These are phyloP conservation scores for Cydia pomonella DNA, from an alignment of 1,140 invertebrate species.

Conservation along the genomic window DNA sequence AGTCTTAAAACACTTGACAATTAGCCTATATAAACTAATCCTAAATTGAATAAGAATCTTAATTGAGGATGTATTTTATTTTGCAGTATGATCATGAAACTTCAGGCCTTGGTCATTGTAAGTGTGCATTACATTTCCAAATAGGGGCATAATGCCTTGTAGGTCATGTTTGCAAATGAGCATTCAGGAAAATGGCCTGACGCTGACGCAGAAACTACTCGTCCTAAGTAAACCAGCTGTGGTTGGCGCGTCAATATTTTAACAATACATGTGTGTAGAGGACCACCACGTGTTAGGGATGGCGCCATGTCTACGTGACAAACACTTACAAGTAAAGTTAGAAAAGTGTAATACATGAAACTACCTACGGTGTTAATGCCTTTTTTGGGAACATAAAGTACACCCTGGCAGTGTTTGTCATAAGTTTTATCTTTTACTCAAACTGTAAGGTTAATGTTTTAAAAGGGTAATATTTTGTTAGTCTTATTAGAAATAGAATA, in stretches of 20 bases:
- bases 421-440: not conserved
- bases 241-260: conserved; percentile 31
- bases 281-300: conserved; percentile 25
- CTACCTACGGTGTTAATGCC: not conserved
- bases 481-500: no score
- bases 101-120: not conserved
- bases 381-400: not conserved
- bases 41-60: no score
- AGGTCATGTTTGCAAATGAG: conserved; percentile 33
- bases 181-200: conserved; percentile 40
- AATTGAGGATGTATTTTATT: not conserved
- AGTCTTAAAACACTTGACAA: not conserved
- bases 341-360: not conserved
- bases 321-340: not conserved
- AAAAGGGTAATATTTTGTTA: no score
- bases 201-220: conserved; percentile 37
- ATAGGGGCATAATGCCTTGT: conserved; percentile 1
- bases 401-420: not conserved
- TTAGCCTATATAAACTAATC: not conserved
- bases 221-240: conserved; percentile 39
- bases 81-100: not conserved
- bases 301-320: conserved; percentile 2
- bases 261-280: conserved; percentile 31
- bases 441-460: no score
- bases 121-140: not conserved